These are phyloP conservation scores for Ciconia nigra DNA, from an alignment of 2,797 vertebrate species.

Conservation along the genomic window DNA sequence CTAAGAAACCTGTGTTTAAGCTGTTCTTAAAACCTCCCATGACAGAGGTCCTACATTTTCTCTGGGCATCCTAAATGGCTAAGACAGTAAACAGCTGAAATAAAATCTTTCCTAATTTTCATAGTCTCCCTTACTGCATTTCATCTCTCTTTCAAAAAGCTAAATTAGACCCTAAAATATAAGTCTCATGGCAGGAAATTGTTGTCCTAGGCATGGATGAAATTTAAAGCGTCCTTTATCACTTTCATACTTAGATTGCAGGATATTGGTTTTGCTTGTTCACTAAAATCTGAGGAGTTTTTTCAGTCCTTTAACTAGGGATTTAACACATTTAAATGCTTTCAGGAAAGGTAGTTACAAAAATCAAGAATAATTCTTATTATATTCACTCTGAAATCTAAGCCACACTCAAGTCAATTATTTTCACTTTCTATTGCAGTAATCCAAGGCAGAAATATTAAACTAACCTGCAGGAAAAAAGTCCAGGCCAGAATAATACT, in stretches of 20 bases:
- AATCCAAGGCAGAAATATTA: neutral
- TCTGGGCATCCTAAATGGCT: neutral
- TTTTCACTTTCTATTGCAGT: neutral
- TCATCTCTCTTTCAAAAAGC: neutral
- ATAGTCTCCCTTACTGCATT: neutral
- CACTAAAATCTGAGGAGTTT: neutral
- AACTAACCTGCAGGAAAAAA: neutral
- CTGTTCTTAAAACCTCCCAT: neutral
- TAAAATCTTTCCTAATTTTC: neutral
- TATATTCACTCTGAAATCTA: neutral
- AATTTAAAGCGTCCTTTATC: neutral
- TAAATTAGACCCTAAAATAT: neutral
- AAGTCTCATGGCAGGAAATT: neutral
- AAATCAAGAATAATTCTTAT: neutral
- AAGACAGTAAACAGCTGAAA: neutral
- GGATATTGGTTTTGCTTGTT: neutral
- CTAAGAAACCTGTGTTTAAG: neutral
- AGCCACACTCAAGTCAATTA: neutral
- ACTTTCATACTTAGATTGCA: neutral
- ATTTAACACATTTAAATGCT: neutral
- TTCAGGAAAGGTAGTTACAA: neutral
- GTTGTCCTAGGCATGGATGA: neutral
- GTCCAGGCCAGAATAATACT: neutral
- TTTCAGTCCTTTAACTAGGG: neutral
- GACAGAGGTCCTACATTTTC: neutral